phyloP scores from a whole-genome alignment of 2,797 vertebrate genomes.

The Protonibea diacanthus region DNA sequence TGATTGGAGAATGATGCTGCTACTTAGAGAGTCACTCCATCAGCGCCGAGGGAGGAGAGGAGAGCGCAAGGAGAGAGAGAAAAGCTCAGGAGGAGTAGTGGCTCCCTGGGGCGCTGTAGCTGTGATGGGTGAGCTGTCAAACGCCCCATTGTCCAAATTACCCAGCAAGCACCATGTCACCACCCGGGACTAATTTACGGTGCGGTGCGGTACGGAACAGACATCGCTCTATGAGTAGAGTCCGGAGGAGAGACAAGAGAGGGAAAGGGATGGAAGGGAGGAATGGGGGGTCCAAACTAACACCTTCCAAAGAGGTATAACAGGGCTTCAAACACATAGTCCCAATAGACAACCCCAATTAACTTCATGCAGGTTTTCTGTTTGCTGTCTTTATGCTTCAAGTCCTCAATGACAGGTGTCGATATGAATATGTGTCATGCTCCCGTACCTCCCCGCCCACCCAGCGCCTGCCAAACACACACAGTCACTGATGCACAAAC shows the following conservation, averaged over 20 bases:
- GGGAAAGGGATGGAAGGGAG: slow-evolving; percentile 22
- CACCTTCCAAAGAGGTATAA: slow-evolving; percentile 55
- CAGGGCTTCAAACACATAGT: slow-evolving; percentile 38
- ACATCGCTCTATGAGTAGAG: slow-evolving; percentile 70
- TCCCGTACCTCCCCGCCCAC: slow-evolving; percentile 44
- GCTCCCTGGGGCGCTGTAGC: slow-evolving; percentile 83
- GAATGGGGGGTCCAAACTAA: slow-evolving; percentile 40
- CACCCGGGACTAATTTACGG: slow-evolving; percentile 89
- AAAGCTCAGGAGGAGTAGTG: slow-evolving; percentile 83
- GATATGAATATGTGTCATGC: slow-evolving; percentile 74
- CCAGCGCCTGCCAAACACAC: slow-evolving; percentile 39
- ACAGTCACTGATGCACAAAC: slow-evolving; percentile 71
- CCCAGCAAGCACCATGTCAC: slow-evolving; percentile 85
- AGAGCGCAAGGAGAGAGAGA: slow-evolving; percentile 72
- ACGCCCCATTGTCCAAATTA: slow-evolving; percentile 91
- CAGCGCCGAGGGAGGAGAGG: slow-evolving; percentile 73
- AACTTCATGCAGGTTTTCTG: slow-evolving; percentile 61
- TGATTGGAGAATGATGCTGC: slow-evolving; percentile 89
- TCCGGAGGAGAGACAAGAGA: slow-evolving; percentile 47
- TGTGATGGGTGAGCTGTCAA: slow-evolving; percentile 92
- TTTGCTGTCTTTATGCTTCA: slow-evolving; percentile 72
- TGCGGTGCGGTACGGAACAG: slow-evolving; percentile 53
- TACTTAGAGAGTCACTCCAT: slow-evolving; percentile 86
- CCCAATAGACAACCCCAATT: slow-evolving; percentile 68
- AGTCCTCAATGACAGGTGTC: slow-evolving; percentile 78